These are phyloP conservation scores for Chloroclystis v-ata DNA, from an alignment of 2,888 invertebrate species.

Conservation along the genomic window DNA sequence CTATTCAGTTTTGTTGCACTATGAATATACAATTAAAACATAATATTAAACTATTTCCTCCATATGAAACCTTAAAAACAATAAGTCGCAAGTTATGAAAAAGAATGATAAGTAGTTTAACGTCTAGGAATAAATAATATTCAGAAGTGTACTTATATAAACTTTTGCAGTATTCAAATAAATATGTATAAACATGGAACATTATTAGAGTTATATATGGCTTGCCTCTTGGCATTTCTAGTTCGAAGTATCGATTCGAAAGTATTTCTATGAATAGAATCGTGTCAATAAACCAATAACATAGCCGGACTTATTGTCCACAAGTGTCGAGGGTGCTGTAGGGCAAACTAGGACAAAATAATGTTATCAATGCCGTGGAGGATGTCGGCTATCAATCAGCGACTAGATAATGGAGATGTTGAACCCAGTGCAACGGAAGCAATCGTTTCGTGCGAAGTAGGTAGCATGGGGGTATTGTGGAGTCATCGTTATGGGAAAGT, in stretches of 20 bases:
- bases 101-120: too few species aligned
- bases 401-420: conserved; percentile 63
- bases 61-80: too few species aligned
- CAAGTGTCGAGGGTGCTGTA: conserved; percentile 15
- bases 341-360: conserved; percentile 51
- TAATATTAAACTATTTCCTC: too few species aligned
- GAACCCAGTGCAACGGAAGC: conserved; percentile 60
- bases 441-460: conserved; percentile 39
- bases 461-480: conserved; percentile 21
- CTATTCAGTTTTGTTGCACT: conserved; percentile 25
- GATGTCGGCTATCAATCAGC: conserved; percentile 71
- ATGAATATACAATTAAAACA: too few species aligned
- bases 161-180: too few species aligned
- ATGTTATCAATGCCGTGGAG: conserved; percentile 47
- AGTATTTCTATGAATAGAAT: conserved; percentile 35
- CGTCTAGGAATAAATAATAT: too few species aligned
- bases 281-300: conserved; percentile 43
- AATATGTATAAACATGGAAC: too few species aligned
- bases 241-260: background rate
- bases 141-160: too few species aligned
- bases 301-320: conserved; percentile 22
- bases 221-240: too few species aligned
- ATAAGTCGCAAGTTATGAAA: too few species aligned
- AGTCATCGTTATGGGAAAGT: conserved; percentile 25
- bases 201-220: too few species aligned